Evolutionary conservation across 92 coral and sea anemone genomes (phyloP).

Genomic region (Palythoa heliodiscus): DNA sequence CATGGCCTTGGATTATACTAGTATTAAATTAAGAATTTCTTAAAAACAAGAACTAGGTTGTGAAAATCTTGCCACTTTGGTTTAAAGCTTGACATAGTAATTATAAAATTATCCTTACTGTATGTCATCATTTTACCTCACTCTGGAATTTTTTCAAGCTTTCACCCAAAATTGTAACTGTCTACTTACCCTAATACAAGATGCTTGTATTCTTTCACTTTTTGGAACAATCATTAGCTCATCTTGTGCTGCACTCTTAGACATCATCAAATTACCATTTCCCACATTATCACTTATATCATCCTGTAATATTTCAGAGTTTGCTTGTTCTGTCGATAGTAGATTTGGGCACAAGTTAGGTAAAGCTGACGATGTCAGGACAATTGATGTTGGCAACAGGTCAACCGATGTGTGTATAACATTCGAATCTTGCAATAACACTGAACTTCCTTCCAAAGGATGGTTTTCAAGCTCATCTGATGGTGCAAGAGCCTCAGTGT

Average conservation of each 20-base stretch:
- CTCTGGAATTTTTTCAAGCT: too few relatives aligned
- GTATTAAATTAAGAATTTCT: too few relatives aligned
- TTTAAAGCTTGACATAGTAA: too few relatives aligned
- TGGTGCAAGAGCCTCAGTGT: conserved; percentile 65
- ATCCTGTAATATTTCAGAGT: conserved; percentile 27
- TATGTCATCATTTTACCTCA: too few relatives aligned
- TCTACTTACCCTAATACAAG: conserved; percentile 84
- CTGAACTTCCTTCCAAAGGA: conserved; percentile 62
- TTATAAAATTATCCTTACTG: neutral
- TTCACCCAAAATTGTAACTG: too few relatives aligned
- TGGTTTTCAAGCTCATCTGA: conserved; percentile 72
- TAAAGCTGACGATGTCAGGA: conserved; percentile 74
- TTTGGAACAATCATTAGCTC: conserved; percentile 67
- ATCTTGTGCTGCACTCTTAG: conserved; percentile 65
- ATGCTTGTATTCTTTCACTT: conserved; percentile 60
- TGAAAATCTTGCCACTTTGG: too few relatives aligned
- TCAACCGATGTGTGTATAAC: conserved; percentile 68
- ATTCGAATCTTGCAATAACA: conserved; percentile 68
- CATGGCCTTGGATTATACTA: too few relatives aligned
- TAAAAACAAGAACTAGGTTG: too few relatives aligned
- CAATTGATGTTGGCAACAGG: conserved; percentile 77
- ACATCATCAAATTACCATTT: conserved; percentile 45
- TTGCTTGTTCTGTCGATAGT: conserved; percentile 33
- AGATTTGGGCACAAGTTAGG: conserved; percentile 62
- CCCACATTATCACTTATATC: conserved; percentile 51